Percentiles rank a stretch among this genome's conserved stretches.
These are phyloP conservation scores for Tachysurus fulvidraco DNA, from an alignment of 2,113 vertebrate species.

Conservation along the genomic window DNA sequence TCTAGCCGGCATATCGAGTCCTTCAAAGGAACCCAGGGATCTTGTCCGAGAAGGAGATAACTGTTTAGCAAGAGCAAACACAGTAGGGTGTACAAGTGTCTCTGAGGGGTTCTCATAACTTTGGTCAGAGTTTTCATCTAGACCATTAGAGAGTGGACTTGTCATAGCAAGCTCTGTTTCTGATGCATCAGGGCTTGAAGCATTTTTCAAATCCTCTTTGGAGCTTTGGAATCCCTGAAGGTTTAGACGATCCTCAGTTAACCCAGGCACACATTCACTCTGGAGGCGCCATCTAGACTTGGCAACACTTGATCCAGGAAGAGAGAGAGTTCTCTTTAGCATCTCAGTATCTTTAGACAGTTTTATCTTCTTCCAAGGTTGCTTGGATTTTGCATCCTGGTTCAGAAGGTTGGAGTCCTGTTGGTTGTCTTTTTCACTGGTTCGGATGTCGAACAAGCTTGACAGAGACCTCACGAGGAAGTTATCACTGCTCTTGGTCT, in stretches of 20 bases:
- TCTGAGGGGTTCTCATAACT: conserved; percentile 62
- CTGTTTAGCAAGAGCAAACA: conserved; percentile 45
- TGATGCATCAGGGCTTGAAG: conserved; percentile 33
- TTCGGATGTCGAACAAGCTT: conserved; percentile 78
- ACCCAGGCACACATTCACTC: conserved; percentile 34
- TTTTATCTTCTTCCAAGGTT: conserved; percentile 72
- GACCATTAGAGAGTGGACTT: conserved; percentile 57
- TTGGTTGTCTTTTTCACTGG: conserved; percentile 70
- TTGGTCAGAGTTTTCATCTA: conserved; percentile 52
- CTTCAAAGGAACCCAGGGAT: conserved; percentile 64
- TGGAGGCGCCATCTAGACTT: conserved; percentile 21
- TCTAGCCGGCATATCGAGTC: conserved; percentile 70
- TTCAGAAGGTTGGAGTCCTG: conserved; percentile 63
- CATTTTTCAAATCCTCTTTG: conserved; percentile 34
- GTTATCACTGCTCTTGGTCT: conserved; percentile 69
- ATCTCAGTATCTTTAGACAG: conserved; percentile 66
- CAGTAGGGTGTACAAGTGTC: conserved; percentile 49
- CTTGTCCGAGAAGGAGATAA: conserved; percentile 57
- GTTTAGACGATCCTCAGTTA: conserved; percentile 33
- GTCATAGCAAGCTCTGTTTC: conserved; percentile 43
- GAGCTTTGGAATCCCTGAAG: conserved; percentile 37
- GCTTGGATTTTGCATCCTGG: conserved; percentile 67
- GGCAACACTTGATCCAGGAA: conserved; percentile 45
- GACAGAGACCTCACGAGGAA: conserved; percentile 76
- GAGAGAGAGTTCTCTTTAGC: conserved; percentile 58